A percentile compares a stretch with the other conserved stretches of the same genome.
phyloP scores from a whole-genome alignment of 2,888 invertebrate species.

The Cheilosia impressa region DNA sequence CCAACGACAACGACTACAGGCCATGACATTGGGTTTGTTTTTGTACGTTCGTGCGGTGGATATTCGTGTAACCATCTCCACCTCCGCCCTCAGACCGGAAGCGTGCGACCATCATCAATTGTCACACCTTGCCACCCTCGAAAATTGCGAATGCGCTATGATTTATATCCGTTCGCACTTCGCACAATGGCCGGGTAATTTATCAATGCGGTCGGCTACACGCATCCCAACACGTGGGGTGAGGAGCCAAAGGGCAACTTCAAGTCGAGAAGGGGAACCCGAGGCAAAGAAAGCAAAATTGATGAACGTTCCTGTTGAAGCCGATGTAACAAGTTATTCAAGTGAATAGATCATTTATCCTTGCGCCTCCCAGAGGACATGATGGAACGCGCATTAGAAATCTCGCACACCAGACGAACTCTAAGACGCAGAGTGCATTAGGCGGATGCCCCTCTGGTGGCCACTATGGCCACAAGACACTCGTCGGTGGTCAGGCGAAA shows the following conservation, averaged over 20 bases:
- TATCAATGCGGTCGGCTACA: conserved; percentile 70
- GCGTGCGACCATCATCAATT: conserved; percentile 74
- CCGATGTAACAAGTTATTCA: conserved; percentile 73
- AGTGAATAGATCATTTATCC: conserved; percentile 75
- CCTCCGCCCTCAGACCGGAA: conserved; percentile 60
- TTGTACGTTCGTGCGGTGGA: not conserved
- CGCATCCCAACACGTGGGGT: conserved; percentile 61
- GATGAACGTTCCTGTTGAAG: conserved; percentile 73
- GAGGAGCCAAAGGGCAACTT: conserved; percentile 59
- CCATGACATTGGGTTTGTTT: conserved; percentile 45
- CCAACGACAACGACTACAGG: conserved; percentile 22
- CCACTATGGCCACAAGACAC: conserved; percentile 71
- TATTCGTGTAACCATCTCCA: conserved; percentile 15
- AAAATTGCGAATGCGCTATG: conserved; percentile 73
- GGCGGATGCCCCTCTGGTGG: conserved; percentile 51
- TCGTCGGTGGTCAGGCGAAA: conserved; percentile 65
- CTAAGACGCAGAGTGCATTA: conserved; percentile 70
- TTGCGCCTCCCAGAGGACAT: conserved; percentile 70
- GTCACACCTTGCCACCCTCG: conserved; percentile 76
- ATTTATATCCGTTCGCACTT: conserved; percentile 73
- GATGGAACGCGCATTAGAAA: conserved; percentile 69
- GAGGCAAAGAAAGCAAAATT: conserved; percentile 72
- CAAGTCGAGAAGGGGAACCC: conserved; percentile 12
- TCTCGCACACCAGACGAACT: conserved; percentile 32
- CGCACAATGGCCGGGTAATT: conserved; percentile 67